A percentile compares a stretch with the other conserved stretches of the same genome.
Evolutionary conservation across 2,888 invertebrate species (phyloP).

Genomic region (Parochlus steinenii): DNA sequence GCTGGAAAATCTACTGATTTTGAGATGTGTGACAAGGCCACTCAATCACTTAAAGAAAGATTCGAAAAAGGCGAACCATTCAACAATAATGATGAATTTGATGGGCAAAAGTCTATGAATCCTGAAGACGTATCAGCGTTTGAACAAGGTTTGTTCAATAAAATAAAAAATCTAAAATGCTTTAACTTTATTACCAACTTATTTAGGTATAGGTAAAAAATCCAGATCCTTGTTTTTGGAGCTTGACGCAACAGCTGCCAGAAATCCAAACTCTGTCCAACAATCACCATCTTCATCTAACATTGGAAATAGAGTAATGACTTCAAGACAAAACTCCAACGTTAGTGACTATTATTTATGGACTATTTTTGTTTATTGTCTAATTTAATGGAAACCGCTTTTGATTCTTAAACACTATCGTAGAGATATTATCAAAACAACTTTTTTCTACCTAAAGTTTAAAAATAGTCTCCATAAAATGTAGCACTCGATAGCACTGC

Average conservation of each 20-base stretch:
- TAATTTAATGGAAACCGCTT: too few species aligned
- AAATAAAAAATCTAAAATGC: constrained; percentile 5
- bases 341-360: constrained; percentile 10
- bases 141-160: constrained; percentile 46
- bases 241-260: constrained; percentile 54
- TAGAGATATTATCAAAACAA: too few species aligned
- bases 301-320: constrained; percentile 8
- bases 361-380: too few species aligned
- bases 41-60: constrained; percentile 55
- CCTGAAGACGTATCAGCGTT: constrained; percentile 60
- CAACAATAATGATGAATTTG: constrained; percentile 43
- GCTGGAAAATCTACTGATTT: constrained; percentile 34
- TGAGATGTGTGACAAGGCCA: constrained; percentile 38
- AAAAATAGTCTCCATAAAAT: constrained; percentile 19
- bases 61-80: constrained; percentile 65
- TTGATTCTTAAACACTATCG: too few species aligned
- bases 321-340: constrained; percentile 14
- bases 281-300: constrained; percentile 7
- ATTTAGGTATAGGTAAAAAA: constrained; percentile 64
- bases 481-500: constrained; percentile 23
- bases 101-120: constrained; percentile 19
- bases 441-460: constrained; percentile 21
- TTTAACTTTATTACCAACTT: neutral
- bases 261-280: constrained; percentile 4
- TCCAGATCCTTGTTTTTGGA: constrained; percentile 75